A percentile compares a stretch with the other conserved stretches of the same genome.
These are phyloP conservation scores for Phocides pigmalion DNA, from an alignment of 1,140 invertebrate species.

Conservation along the genomic window DNA sequence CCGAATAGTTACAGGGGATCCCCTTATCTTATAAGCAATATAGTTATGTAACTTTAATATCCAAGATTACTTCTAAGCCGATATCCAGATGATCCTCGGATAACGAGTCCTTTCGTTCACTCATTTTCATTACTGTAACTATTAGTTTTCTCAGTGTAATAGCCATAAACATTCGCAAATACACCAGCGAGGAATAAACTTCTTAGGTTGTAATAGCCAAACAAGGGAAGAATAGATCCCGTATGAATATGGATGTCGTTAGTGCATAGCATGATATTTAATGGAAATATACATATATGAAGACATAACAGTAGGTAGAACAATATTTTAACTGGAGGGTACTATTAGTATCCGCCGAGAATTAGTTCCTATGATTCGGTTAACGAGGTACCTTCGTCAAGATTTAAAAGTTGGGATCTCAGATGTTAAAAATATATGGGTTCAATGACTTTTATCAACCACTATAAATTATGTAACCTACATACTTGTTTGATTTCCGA, in stretches of 20 bases:
- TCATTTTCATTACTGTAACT: conserved; percentile 77
- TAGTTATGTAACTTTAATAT: conserved; percentile 28
- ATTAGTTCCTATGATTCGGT: too few species aligned
- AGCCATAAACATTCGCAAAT: conserved; percentile 74
- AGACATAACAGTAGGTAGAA: too few species aligned
- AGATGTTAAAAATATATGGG: too few species aligned
- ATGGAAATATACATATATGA: too few species aligned
- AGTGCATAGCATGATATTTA: neutral
- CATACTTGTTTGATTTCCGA: too few species aligned
- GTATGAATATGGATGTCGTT: conserved; percentile 29
- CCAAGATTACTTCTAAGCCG: conserved; percentile 34
- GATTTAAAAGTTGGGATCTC: too few species aligned
- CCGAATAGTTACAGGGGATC: too few species aligned
- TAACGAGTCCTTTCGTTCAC: conserved; percentile 63
- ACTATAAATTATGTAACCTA: too few species aligned
- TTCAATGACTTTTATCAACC: too few species aligned
- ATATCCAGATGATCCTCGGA: conserved; percentile 66
- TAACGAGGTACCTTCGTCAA: too few species aligned
- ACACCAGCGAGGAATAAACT: conserved; percentile 64
- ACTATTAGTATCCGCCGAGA: too few species aligned
- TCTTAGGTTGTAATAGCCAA: conserved; percentile 50
- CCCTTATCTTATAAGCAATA: neutral
- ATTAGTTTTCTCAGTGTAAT: conserved; percentile 71
- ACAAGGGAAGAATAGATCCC: conserved; percentile 20
- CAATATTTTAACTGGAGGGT: too few species aligned